Percentiles rank a stretch among this genome's conserved stretches.
Evolutionary conservation across 2,797 vertebrate genomes (phyloP).

Genomic region (Jordanella pulchra): DNA sequence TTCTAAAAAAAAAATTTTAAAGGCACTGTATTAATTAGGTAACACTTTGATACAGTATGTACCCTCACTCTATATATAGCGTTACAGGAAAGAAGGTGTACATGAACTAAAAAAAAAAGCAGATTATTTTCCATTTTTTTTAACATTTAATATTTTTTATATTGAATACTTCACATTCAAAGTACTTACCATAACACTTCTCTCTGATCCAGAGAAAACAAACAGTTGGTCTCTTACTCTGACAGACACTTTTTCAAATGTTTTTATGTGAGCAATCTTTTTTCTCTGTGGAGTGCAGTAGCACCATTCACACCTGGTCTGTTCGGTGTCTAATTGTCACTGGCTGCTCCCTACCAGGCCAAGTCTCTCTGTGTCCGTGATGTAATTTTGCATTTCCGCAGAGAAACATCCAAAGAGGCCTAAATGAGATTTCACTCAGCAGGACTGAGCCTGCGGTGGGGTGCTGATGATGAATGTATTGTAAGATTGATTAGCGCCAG

Average conservation of each 20-base stretch:
- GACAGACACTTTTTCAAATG: background rate
- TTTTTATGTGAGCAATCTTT: background rate
- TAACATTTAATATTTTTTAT: background rate
- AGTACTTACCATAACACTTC: background rate
- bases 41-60: background rate
- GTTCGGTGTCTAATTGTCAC: constrained; percentile 71
- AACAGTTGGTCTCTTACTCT: background rate
- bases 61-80: too few relatives aligned
- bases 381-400: constrained; percentile 75
- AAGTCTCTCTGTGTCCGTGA: constrained; percentile 65
- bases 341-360: constrained; percentile 64
- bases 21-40: background rate
- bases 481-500: constrained; percentile 90
- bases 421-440: constrained; percentile 79
- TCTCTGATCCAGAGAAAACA: background rate
- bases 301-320: constrained; percentile 69
- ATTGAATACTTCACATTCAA: background rate
- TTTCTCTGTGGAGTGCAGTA: constrained; percentile 30
- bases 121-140: background rate
- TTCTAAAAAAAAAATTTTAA: background rate
- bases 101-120: background rate
- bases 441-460: constrained; percentile 65
- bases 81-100: background rate
- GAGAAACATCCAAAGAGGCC: constrained; percentile 70
- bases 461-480: constrained; percentile 77